These are phyloP conservation scores for Agriotes lineatus DNA, from an alignment of 2,888 invertebrate species.

Conservation along the genomic window DNA sequence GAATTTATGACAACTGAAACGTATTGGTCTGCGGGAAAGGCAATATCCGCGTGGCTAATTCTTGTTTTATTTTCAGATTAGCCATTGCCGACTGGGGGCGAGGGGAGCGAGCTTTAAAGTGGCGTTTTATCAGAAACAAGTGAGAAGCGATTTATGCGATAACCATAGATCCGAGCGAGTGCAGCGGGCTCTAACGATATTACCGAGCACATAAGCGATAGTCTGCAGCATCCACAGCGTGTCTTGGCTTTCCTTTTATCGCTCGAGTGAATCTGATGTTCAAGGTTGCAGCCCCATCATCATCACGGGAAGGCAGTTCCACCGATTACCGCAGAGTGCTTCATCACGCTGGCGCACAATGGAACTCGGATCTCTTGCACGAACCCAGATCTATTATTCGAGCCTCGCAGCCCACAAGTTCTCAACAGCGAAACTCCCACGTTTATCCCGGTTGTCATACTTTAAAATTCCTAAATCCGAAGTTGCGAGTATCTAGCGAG, in stretches of 20 bases:
- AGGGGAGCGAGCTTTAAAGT: neutral
- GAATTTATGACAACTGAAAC: no score
- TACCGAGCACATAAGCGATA: constrained; percentile 8
- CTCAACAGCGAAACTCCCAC: constrained; percentile 39
- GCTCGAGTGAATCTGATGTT: constrained; percentile 51
- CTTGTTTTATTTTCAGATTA: no score
- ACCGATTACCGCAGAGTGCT: constrained; percentile 53
- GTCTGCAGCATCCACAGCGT: constrained; percentile 16
- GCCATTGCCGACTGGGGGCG: neutral
- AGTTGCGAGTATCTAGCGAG: constrained; percentile 24
- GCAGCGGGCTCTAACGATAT: constrained; percentile 10
- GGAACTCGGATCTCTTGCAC: constrained; percentile 42
- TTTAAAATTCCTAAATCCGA: constrained; percentile 39
- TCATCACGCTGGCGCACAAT: constrained; percentile 52
- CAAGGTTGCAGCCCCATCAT: constrained; percentile 50
- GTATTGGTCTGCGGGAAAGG: no score
- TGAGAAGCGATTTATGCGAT: neutral
- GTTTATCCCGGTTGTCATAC: constrained; percentile 36
- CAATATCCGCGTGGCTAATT: no score
- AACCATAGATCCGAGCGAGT: constrained; percentile 4
- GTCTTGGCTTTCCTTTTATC: constrained; percentile 44
- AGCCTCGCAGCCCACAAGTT: constrained; percentile 33
- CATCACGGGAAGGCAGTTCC: constrained; percentile 48
- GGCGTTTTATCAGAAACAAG: neutral
- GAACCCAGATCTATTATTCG: constrained; percentile 42